phyloP scores from a whole-genome alignment of 2,888 invertebrate species.

The Ectemnius continuus region DNA sequence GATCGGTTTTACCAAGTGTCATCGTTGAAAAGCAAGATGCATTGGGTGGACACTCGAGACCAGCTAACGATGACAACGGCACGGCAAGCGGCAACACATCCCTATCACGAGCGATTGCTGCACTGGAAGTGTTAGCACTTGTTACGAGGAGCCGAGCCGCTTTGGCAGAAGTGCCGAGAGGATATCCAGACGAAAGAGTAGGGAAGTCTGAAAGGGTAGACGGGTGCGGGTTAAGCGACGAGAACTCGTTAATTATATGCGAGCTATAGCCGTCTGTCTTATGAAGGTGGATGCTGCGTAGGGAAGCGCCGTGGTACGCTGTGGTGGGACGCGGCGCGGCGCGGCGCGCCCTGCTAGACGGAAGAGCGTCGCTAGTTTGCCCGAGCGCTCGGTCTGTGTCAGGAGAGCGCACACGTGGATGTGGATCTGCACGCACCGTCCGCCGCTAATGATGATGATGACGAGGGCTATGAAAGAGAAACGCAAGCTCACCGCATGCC shows the following conservation, averaged over 20 bases:
- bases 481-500: constrained; percentile 41
- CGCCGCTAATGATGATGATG: constrained; percentile 48
- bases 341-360: too few relatives aligned
- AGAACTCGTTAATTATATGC: constrained; percentile 44
- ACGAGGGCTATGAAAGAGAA: constrained; percentile 27
- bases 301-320: background rate
- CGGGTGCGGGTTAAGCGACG: constrained; percentile 39
- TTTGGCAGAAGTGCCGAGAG: constrained; percentile 4
- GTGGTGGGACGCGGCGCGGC: too few relatives aligned
- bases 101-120: constrained; percentile 40
- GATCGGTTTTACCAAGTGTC: too few relatives aligned
- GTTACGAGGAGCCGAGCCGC: background rate
- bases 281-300: background rate
- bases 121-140: background rate
- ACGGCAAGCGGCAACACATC: constrained; percentile 24
- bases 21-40: too few relatives aligned
- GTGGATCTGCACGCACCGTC: constrained; percentile 31
- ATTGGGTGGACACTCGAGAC: constrained; percentile 31
- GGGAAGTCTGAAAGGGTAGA: constrained; percentile 28
- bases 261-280: background rate
- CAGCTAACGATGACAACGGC: constrained; percentile 29
- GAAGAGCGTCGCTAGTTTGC: background rate
- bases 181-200: background rate
- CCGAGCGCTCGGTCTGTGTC: background rate
- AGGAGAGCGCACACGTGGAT: constrained; percentile 24